phyloP scores from a whole-genome alignment of 2,797 vertebrate genomes.

The Chelon labrosus region DNA sequence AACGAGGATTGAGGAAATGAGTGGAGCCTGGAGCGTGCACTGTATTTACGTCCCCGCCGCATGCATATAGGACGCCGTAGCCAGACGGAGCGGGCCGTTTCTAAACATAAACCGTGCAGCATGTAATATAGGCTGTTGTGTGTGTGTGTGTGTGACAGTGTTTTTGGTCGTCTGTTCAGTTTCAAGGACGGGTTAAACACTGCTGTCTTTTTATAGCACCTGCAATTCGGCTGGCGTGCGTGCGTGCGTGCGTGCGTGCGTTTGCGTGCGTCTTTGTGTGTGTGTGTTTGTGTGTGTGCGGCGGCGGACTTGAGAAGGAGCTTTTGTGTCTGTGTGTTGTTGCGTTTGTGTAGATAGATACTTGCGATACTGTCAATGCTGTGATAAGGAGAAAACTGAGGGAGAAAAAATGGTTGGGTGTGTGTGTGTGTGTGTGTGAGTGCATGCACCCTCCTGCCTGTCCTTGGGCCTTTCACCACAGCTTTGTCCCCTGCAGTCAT shows the following conservation, averaged over 20 bases:
- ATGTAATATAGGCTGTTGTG: conserved; percentile 57
- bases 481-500: conserved; percentile 54
- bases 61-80: conserved; percentile 51
- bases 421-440: conserved; percentile 15
- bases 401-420: conserved; percentile 16
- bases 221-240: conserved; percentile 41
- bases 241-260: conserved; percentile 22
- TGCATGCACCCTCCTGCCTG: conserved; percentile 53
- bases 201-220: conserved; percentile 78
- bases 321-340: background rate
- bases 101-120: conserved; percentile 68
- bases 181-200: conserved; percentile 80
- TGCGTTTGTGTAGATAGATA: conserved; percentile 17
- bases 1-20: background rate
- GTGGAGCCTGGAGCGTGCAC: conserved; percentile 28
- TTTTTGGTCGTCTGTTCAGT: conserved; percentile 62
- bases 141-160: conserved; percentile 28
- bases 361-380: conserved; percentile 15
- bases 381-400: conserved; percentile 5
- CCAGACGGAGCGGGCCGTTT: conserved; percentile 70
- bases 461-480: conserved; percentile 65
- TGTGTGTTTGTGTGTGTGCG: background rate
- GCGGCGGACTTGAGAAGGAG: conserved; percentile 31
- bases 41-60: conserved; percentile 59
- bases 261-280: conserved; percentile 5